Base-by-base conservation (phyloP, 2,113 vertebrate species). In the Crotophaga sulcirostris region DNA sequence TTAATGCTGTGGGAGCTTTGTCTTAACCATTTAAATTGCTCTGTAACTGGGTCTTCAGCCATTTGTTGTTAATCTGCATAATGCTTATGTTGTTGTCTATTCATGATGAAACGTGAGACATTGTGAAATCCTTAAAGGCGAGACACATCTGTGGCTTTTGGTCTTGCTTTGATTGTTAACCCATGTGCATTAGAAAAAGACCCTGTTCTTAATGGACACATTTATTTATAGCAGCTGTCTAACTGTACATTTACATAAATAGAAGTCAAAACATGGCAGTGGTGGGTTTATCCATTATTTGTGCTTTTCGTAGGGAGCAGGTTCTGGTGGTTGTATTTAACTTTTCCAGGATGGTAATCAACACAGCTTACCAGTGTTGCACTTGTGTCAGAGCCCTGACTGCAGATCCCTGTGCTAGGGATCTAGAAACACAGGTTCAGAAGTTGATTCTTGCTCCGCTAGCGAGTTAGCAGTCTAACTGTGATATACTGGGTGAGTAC, bases 41-140 rank as follows among this genome's bases (percentile, higher is more conserved):
- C 40, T 74, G 60, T 47, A 49, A 25, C 9, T 56, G 69, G 20
- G 25, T 76, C 11, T 64, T n/a, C 42, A 76, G 44, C 58, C 68
- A 1, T 17, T 42, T 45, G 45, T 34, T 62, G 55, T 54, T 34
- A 28, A n/a, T 42, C 72, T 28, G 72, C 8, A 1, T 10, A 7
- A 11, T 64, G 58, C n/a, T 76, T 51, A 13, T 25, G 18, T 64
- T 52, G 6, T 15, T 64, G 34, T 13, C 66, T 33, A 0, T 33
- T 49, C 7, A 1, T 54, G 49, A 16, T 19, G 58, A 72, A 60
- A 55, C 10, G 1, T 2, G 6, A 76, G 45, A 11, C 1, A 2
- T 20, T 58, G 51, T 34, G 74, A 69, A 69, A 28, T 80, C 68
- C 68, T 33, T 34, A 9, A 45, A 63, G 49, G 36, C 29, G 2